Evolutionary conservation across 37 sponge, comb jelly and placozoan species (phyloP), one percentile per base, ranked within the genome.

Genomic region (Halisarca cf. caerulea): DNA sequence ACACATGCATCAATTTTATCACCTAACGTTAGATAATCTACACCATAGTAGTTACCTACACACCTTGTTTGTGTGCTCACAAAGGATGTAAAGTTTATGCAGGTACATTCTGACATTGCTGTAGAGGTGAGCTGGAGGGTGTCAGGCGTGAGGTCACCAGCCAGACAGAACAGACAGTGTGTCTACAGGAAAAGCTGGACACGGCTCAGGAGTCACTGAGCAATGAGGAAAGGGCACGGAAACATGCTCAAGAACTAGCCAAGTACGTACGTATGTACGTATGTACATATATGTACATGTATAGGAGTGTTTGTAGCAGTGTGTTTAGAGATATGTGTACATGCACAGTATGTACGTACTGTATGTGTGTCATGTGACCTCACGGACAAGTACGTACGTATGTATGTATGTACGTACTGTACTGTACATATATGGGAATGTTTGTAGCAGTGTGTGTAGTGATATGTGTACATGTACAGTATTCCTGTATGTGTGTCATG

Each of bases 221-320:
- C 58, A 71, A 81, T 43, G 89, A 89, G 62, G 55, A 82, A 36
- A 62, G 27, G 28, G 89, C 84, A n/a, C 83, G 77, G 20, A 68
- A 78, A 18, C 89, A 88, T 79, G 83, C 89, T 23, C 36, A 57
- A 30, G 64, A 88, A 42, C 38, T 87, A 18, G 66, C 82, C 37
- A 87, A 61, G 88, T 82, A 15, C 58, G 82, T 23, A 59, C 0
- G 28, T 27, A 6, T 15, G 64, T 23, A 62, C 23, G 64, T 62
- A 15, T 27, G 23, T 62, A 62, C 64, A 23, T 62, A 62, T 23
- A 23, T n/a, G n/a, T n/a, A n/a, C n/a, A n/a, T n/a, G n/a, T 2
- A 28, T 69, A 21, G 4, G 7, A 28, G 36, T 34, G 34, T 69
- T 32, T 35, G 34, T 17, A 17, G 18, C 2, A 35, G 36, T 11